Conservation (phyloP, 2,113 vertebrate species). For the Speoplatyrhinus poulsoni region DNA sequence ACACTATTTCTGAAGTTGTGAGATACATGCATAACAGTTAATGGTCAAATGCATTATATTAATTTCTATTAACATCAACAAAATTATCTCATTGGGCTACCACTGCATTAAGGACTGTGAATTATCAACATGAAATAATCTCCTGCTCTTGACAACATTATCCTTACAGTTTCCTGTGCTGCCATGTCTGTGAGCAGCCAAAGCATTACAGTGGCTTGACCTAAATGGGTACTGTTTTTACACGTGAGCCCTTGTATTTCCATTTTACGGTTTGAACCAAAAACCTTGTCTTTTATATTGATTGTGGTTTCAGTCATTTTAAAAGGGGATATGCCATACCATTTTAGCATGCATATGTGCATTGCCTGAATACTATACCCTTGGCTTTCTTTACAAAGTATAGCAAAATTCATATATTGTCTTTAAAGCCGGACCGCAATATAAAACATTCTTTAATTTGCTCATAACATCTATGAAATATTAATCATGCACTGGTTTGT, state of each 20-base stretch:
- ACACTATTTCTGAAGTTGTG: neutral
- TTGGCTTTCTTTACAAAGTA: constrained; percentile 58
- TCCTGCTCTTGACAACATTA: constrained; percentile 8
- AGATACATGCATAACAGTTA: neutral
- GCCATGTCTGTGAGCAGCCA: constrained; percentile 40
- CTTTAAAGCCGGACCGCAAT: constrained; percentile 24
- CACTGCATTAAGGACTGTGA: neutral
- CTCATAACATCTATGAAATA: too few relatives aligned
- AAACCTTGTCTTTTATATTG: constrained; percentile 47
- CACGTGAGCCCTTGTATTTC: constrained; percentile 38
- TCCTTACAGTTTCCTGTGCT: constrained; percentile 34
- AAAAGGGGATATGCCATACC: constrained; percentile 48
- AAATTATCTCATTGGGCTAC: neutral
- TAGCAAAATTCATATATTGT: constrained; percentile 66
- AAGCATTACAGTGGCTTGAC: constrained; percentile 32
- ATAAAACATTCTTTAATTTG: too few relatives aligned
- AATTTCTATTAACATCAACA: neutral
- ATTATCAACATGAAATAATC: constrained; percentile 16
- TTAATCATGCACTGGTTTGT: too few relatives aligned
- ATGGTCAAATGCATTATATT: neutral
- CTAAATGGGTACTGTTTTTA: constrained; percentile 27
- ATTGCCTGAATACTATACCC: constrained; percentile 56
- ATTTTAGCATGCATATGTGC: constrained; percentile 43
- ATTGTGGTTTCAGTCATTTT: constrained; percentile 55
- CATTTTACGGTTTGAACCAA: constrained; percentile 56